These are phyloP conservation scores for Cichlasoma orientale DNA, from an alignment of 2,797 vertebrate genomes.

Conservation along the genomic window DNA sequence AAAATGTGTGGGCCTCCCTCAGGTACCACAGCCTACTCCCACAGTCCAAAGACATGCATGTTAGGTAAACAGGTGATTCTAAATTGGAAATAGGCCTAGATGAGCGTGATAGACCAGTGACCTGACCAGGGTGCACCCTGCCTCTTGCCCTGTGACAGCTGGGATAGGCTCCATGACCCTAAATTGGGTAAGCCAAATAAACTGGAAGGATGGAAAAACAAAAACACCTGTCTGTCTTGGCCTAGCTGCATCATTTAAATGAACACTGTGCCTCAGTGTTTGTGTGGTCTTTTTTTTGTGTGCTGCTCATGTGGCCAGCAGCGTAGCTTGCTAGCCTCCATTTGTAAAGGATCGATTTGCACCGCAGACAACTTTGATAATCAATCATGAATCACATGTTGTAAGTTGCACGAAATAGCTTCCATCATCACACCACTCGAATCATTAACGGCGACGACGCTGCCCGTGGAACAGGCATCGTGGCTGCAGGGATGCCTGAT, in stretches of 20 bases:
- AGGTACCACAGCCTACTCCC: neutral
- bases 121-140: too few species aligned
- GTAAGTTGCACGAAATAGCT: slow-evolving; percentile 17
- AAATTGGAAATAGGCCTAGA: neutral
- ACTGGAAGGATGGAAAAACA: too few species aligned
- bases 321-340: neutral
- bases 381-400: slow-evolving; percentile 45
- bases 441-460: slow-evolving; percentile 7
- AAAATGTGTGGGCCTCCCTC: neutral
- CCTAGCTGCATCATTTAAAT: neutral
- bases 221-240: too few species aligned
- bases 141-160: too few species aligned
- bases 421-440: neutral
- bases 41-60: neutral
- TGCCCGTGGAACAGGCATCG: neutral
- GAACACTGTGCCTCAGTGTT: neutral
- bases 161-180: too few species aligned
- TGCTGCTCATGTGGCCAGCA: neutral
- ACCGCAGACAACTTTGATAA: slow-evolving; percentile 24
- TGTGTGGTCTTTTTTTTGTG: neutral
- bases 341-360: slow-evolving; percentile 38
- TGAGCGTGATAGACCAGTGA: neutral
- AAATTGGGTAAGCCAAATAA: too few species aligned
- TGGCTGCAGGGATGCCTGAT: neutral
- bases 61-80: neutral